Evolutionary conservation across 2,113 vertebrate genomes (phyloP), one percentile per base, ranked within the genome.

Genomic region (Artemisiospiza belli): DNA sequence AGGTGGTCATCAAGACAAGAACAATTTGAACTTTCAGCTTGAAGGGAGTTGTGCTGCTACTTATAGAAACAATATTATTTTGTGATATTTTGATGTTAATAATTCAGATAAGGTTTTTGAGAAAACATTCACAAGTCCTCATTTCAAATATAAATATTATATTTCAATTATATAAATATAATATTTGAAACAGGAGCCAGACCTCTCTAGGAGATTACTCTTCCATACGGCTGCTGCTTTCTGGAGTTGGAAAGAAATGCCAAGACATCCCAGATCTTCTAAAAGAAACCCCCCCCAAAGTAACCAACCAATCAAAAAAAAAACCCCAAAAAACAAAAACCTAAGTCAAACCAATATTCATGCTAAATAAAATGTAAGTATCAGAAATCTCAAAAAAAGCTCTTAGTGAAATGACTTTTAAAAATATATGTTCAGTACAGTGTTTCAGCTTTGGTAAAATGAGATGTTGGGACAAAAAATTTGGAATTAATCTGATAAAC

Each of bases 281-380:
- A 37, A 54, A 76, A 21, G 18, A 59, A 10, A 10, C 1, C 1
- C 1, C 10, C 7, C 7, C 7, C 2, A n/a, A 41, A 43, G 30
- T 1, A 79, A 10, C 8, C 30, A 55, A 55, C 3, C 15, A 62
- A 69, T 3, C 14, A 54, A 54, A 63, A 33, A 22, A 35, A 58
- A 15, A 28, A 10, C 52, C 52, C 11, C 41, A 39, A 39, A 39
- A 39, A 39, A 12, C 6, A 51, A 33, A 39, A 17, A 10, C 1
- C 3, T 27, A 61, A 39, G 21, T 2, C 6, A 70, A 68, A 80
- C 2, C 10, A 68, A 31, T 11, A 37, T 19, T 12, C 12, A 54
- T 59, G 25, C 7, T 51, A 83, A 83, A 61, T 35, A 79, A 66
- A 78, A 58, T 15, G 2, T 35, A 64, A 0, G 0, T 25, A 59